Evolutionary conservation across 2,888 invertebrate genomes (phyloP), one percentile per base, ranked within the genome.

Genomic region (Minunthozetes semirufus): DNA sequence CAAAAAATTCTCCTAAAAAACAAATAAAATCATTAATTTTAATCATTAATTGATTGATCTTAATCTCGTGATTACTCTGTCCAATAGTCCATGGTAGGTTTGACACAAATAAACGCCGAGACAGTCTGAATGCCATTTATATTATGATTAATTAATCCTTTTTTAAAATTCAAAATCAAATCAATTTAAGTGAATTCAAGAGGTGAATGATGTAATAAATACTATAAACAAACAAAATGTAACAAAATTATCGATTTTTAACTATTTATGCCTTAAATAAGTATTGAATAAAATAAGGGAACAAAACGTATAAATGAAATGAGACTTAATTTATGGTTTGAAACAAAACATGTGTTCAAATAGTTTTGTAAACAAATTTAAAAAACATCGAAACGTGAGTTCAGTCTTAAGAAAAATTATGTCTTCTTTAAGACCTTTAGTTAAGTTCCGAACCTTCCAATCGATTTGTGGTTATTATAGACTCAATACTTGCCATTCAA

Each of bases 51-150:
- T 17, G 17, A 59, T 56, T 22, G 25, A 22, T 22, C 29, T 1
- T 2, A 11, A 19, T 1, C n/a, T 17, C 2, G 22, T 27, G 1
- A 38, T 19, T n/a, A 66, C 66, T 38, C 11, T 66, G 38, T 1
- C 66, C 66, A 11, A 66, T 13, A 19, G 66, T 66, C 38, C 38
- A 66, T 3, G 66, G 63, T 9, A 63, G 29, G 38, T 63, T 63
- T 17, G 33, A 15, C 1, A 63, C 63, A 22, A 17, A 63, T 1
- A 63, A 1, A n/a, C 29, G 29, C 6, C 38, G 29, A 1, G 63
- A 29, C 13, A 63, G 1, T 15, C 61, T 3, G 27, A 27, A 61
- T 15, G 61, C 22, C 61, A 61, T 61, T 8, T 22, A 17, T 25
- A 19, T 50, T 50, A 42, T n/a, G 5, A 5, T 6, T 9, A 13